Evolutionary conservation across 2,888 invertebrate species (phyloP).

Genomic region (Fissipunctia ypsillon): DNA sequence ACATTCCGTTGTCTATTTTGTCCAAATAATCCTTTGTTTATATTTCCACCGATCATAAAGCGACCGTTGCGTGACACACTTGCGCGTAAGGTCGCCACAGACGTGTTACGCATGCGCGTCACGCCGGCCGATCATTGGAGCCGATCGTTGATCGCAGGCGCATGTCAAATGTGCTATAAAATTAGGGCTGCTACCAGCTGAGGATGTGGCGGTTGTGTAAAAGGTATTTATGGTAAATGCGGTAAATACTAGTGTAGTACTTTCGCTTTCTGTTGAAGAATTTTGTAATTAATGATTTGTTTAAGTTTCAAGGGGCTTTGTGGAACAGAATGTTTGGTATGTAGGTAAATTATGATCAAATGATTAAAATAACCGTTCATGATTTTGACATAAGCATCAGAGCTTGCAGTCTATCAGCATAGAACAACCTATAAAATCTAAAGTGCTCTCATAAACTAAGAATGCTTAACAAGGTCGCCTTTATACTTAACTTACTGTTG

Average conservation of each 20-base stretch:
- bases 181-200: constrained; percentile 36
- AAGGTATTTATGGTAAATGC: constrained; percentile 14
- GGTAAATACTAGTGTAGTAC: no score
- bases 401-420: no score
- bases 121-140: constrained; percentile 59
- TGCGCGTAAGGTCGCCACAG: constrained; percentile 50
- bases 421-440: no score
- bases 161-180: constrained; percentile 37
- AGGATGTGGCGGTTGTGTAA: constrained; percentile 15
- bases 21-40: constrained; percentile 47
- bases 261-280: constrained; percentile 10
- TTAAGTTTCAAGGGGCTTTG: not conserved
- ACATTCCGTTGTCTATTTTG: not conserved
- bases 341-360: not conserved
- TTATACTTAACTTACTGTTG: no score
- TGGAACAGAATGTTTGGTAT: not conserved
- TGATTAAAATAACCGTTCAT: not conserved
- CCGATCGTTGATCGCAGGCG: constrained; percentile 62
- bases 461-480: no score
- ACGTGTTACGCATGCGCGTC: constrained; percentile 61
- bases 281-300: constrained; percentile 3
- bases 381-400: not conserved
- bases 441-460: no score
- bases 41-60: constrained; percentile 42
- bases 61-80: constrained; percentile 61